Evolutionary conservation across 2,797 vertebrate genomes (phyloP).

Genomic region (Luscinia megarhynchos): DNA sequence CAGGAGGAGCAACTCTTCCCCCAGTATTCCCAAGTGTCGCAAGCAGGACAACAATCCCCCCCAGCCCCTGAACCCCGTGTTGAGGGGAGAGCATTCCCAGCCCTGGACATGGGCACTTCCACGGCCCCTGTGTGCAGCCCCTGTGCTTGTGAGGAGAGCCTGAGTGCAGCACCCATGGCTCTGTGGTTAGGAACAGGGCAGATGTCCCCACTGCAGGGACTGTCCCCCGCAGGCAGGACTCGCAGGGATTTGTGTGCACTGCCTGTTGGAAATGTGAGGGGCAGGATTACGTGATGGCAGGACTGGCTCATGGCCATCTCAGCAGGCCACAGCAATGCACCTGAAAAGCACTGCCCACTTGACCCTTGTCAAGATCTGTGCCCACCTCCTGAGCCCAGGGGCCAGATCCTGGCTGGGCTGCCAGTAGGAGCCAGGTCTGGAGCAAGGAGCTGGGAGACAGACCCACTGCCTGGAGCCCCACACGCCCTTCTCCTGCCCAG

Average conservation of each 20-base stretch:
- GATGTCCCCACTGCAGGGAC: accelerated
- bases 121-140: accelerated
- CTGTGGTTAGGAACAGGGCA: background rate
- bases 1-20: background rate
- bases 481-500: accelerated
- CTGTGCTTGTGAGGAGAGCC: background rate
- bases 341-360: background rate
- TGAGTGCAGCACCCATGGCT: background rate
- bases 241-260: accelerated
- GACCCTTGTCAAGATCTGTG: background rate
- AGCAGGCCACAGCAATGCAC: accelerated
- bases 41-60: accelerated
- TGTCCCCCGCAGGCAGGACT: accelerated
- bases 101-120: accelerated
- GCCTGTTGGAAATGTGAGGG: accelerated
- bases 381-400: background rate
- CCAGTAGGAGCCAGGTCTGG: background rate
- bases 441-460: background rate
- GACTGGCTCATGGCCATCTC: accelerated
- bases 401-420: accelerated
- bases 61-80: accelerated
- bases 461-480: background rate
- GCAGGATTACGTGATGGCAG: accelerated
- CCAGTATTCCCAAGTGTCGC: accelerated
- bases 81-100: background rate